phyloP scores from a whole-genome alignment of 2,113 vertebrate species.

The Naja naja region DNA sequence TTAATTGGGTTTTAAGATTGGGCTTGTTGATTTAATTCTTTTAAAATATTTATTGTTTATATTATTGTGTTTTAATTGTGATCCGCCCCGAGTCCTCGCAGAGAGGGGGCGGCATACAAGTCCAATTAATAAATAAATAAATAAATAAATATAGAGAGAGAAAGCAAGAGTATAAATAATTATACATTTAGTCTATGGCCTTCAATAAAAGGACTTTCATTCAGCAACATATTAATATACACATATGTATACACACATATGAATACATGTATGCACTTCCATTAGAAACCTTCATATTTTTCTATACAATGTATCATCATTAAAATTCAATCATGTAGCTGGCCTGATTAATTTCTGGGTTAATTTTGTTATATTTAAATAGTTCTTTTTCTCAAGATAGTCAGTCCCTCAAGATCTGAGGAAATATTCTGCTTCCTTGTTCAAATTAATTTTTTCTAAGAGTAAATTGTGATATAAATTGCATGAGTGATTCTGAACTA shows the following conservation, averaged over 20 bases:
- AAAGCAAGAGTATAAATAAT: not conserved
- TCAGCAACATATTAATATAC: not conserved
- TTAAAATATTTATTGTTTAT: too few relatives aligned
- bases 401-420: not conserved
- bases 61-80: too few relatives aligned
- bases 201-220: not conserved
- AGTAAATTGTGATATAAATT: not conserved
- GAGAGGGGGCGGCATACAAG: too few relatives aligned
- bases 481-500: not conserved
- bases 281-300: not conserved
- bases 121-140: too few relatives aligned
- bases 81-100: too few relatives aligned
- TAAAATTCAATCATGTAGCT: not conserved
- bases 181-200: not conserved
- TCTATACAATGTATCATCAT: not conserved
- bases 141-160: not conserved
- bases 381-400: not conserved
- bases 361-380: not conserved
- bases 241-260: not conserved
- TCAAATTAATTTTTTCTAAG: not conserved
- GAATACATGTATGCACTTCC: not conserved
- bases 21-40: too few relatives aligned
- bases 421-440: not conserved
- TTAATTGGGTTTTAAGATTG: too few relatives aligned
- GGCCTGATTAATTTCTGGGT: not conserved